These are phyloP conservation scores for Melanotaenia duboulayi DNA, from an alignment of 2,113 vertebrate genomes.

Conservation along the genomic window DNA sequence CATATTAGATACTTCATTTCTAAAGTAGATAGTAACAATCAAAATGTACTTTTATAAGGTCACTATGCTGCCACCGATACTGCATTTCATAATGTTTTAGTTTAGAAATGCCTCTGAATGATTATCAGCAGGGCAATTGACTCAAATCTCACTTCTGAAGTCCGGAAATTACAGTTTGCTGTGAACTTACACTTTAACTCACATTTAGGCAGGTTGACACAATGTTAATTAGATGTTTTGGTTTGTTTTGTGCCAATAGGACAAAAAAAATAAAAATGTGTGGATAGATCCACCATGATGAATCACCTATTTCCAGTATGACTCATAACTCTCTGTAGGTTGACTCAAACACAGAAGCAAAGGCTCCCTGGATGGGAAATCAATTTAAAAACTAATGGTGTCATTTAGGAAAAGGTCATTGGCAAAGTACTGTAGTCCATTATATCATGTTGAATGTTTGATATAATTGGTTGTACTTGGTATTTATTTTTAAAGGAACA, in stretches of 20 bases:
- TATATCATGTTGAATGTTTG: constrained; percentile 1
- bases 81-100: constrained; percentile 1
- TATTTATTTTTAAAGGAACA: not conserved
- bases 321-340: constrained; percentile 7
- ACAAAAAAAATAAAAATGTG: not conserved
- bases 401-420: constrained; percentile 31
- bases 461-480: not conserved
- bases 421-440: not conserved
- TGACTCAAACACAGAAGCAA: constrained; percentile 2
- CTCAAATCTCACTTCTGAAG: not conserved
- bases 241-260: constrained; percentile 9
- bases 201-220: constrained; percentile 11
- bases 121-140: constrained; percentile 10
- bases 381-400: constrained; percentile 18
- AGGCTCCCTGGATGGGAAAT: constrained; percentile 17
- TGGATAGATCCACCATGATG: constrained; percentile 1
- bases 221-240: constrained; percentile 31
- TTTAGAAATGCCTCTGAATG: constrained; percentile 1
- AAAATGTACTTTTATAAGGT: not conserved
- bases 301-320: constrained; percentile 13
- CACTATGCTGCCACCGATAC: not conserved
- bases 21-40: constrained; percentile 35
- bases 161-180: constrained; percentile 14
- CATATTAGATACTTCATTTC: constrained; percentile 40
- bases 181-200: constrained; percentile 3